These are phyloP conservation scores for Pao palembangensis DNA, from an alignment of 2,113 vertebrate genomes.

Conservation along the genomic window DNA sequence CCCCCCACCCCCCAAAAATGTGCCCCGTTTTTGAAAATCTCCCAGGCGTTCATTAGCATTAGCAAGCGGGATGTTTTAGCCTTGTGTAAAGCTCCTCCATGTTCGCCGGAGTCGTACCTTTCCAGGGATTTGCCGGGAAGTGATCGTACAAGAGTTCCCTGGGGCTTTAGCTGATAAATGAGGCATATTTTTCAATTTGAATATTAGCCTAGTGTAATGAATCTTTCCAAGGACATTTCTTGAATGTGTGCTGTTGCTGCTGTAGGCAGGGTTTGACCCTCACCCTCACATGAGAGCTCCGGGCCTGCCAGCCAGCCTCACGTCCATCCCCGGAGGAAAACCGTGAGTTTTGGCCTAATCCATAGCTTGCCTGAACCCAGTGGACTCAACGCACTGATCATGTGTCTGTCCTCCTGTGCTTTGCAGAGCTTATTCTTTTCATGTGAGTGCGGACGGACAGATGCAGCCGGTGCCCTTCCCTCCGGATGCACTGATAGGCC, in stretches of 20 bases:
- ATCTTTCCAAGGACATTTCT: conserved; percentile 27
- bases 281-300: conserved; percentile 91
- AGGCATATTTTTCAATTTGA: conserved; percentile 35
- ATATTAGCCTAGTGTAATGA: conserved; percentile 37
- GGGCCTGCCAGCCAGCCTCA: conserved; percentile 85
- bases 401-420: not conserved
- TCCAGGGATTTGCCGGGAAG: conserved; percentile 51
- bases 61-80: conserved; percentile 53
- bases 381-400: not conserved
- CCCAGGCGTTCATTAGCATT: conserved; percentile 63
- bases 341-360: conserved; percentile 78
- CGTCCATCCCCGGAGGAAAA: conserved; percentile 92
- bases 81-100: conserved; percentile 51
- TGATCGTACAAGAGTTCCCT: conserved; percentile 17
- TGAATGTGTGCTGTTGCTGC: conserved; percentile 13
- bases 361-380: not conserved
- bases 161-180: conserved; percentile 23
- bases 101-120: conserved; percentile 37
- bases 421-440: conserved; percentile 90
- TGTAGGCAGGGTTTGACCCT: conserved; percentile 90
- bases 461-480: conserved; percentile 98
- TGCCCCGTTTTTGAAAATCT: conserved; percentile 55
- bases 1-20: conserved; percentile 39
- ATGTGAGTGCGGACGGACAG: conserved; percentile 93
- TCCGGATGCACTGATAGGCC: conserved; percentile 90